Percentiles rank a stretch among this genome's conserved stretches.
Evolutionary conservation across 2,888 invertebrate genomes (phyloP).

Genomic region (Melangyna quadrimaculata): DNA sequence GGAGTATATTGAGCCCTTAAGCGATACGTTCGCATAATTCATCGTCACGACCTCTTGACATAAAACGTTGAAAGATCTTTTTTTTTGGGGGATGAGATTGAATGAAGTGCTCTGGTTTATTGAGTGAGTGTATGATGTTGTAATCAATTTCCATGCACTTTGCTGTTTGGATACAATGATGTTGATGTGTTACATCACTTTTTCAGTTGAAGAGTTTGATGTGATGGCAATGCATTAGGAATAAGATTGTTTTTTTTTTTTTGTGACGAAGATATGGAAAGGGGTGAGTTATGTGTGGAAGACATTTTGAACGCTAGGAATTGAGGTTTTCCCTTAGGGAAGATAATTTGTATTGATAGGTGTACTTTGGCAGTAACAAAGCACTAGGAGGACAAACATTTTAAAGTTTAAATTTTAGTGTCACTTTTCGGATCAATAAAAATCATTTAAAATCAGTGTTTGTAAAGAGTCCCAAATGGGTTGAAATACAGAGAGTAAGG

Average conservation of each 20-base stretch:
- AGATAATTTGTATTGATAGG: no score
- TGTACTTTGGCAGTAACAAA: no score
- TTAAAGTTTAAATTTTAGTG: no score
- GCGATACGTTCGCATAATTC: constrained; percentile 57
- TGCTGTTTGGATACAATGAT: constrained; percentile 26
- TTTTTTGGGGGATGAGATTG: constrained; percentile 26
- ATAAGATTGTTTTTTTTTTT: background rate
- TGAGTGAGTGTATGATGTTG: constrained; percentile 61
- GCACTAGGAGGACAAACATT: no score
- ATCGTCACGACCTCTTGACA: constrained; percentile 68
- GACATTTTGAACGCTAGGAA: background rate
- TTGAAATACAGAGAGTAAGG: no score
- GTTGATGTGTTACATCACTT: constrained; percentile 50
- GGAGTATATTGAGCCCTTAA: constrained; percentile 45
- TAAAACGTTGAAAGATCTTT: constrained; percentile 58
- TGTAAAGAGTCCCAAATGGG: no score
- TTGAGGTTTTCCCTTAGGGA: background rate
- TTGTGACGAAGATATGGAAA: background rate
- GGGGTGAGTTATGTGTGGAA: background rate
- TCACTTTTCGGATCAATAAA: no score
- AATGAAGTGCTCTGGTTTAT: constrained; percentile 57
- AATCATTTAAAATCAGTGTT: no score
- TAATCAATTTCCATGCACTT: constrained; percentile 62
- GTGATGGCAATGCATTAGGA: constrained; percentile 16
- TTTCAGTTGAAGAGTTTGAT: constrained; percentile 13